phyloP scores from a whole-genome alignment of 1,140 invertebrate species.

The Campoletis sonorensis region DNA sequence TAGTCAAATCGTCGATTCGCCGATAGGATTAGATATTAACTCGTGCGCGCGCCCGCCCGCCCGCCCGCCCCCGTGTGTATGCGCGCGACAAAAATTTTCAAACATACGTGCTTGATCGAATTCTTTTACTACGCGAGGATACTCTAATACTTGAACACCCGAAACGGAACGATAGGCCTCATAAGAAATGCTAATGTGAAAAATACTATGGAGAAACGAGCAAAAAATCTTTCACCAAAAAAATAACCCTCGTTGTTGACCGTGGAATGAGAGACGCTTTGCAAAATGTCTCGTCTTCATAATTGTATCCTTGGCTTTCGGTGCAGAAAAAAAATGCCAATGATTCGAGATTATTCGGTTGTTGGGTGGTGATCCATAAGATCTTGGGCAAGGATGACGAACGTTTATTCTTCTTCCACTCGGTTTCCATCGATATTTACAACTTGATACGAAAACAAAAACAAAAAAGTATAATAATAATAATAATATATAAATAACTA shows the following conservation, averaged over 20 bases:
- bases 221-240: neutral
- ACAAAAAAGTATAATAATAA: too few species aligned
- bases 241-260: neutral
- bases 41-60: too few species aligned
- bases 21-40: slow-evolving; percentile 54
- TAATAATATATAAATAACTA: neutral
- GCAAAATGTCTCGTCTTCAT: neutral
- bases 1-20: slow-evolving; percentile 64
- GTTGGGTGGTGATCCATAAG: neutral
- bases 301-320: neutral
- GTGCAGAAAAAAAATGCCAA: neutral
- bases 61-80: too few species aligned
- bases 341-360: neutral
- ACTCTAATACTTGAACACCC: slow-evolving; percentile 17
- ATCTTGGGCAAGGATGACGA: neutral
- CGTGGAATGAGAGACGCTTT: neutral
- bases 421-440: too few species aligned
- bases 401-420: neutral
- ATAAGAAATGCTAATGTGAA: slow-evolving; percentile 10
- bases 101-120: slow-evolving; percentile 25
- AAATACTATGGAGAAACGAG: neutral
- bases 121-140: slow-evolving; percentile 36
- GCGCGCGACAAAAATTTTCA: slow-evolving; percentile 17
- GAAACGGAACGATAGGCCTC: slow-evolving; percentile 36
- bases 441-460: too few species aligned